These are phyloP conservation scores for Riparia riparia DNA, from an alignment of 2,113 vertebrate genomes.

Conservation along the genomic window DNA sequence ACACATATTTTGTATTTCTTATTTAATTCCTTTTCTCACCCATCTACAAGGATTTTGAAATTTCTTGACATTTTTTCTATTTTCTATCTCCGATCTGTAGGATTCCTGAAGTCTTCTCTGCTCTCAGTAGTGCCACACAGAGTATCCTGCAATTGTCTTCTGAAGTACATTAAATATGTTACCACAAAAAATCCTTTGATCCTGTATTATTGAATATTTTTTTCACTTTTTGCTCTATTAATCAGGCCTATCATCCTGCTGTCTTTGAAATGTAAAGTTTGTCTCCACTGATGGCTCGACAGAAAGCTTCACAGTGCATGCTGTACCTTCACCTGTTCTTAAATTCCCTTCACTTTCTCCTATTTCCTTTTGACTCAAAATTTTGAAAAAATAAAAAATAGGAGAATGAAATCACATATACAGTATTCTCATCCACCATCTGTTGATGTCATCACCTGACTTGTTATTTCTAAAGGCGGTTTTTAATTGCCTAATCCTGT, in stretches of 20 bases:
- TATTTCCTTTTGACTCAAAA: neutral
- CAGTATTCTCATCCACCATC: neutral
- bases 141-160: neutral
- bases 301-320: neutral
- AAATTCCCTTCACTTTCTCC: neutral
- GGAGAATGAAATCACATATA: neutral
- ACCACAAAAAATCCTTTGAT: neutral
- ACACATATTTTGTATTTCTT: neutral
- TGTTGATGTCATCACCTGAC: neutral
- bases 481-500: neutral
- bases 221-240: neutral
- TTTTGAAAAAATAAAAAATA: neutral
- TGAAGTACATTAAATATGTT: neutral
- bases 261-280: conserved; percentile 31
- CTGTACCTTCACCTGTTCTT: neutral
- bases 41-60: neutral
- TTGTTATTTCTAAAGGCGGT: neutral
- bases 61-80: neutral
- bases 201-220: neutral
- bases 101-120: neutral
- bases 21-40: neutral
- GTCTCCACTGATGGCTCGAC: neutral
- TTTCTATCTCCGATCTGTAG: neutral
- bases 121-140: neutral
- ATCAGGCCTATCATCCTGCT: neutral